phyloP scores from a whole-genome alignment of 2,888 invertebrate species.

The Patella caerulea region DNA sequence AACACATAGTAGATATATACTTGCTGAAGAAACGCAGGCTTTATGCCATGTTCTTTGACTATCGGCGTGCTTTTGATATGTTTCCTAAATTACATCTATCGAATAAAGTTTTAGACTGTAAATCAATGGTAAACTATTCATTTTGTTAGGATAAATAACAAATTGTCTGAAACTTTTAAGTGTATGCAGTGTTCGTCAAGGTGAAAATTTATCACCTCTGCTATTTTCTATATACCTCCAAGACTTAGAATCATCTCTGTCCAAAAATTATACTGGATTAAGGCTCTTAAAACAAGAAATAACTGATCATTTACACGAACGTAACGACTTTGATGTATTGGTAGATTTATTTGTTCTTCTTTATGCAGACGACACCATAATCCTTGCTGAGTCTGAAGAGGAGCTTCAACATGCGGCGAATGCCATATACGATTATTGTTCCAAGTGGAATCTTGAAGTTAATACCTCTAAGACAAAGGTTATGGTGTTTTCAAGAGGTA shows the following conservation, averaged over 20 bases:
- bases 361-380: conserved; percentile 32
- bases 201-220: not conserved
- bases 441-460: conserved; percentile 25
- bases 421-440: conserved; percentile 21
- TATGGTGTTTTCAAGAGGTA: conserved; percentile 26
- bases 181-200: conserved; percentile 4
- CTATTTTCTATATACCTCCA: not conserved
- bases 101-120: conserved; percentile 12
- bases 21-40: not conserved
- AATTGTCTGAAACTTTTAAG: not conserved
- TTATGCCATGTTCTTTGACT: conserved; percentile 14
- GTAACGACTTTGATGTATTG: not conserved
- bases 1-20: conserved; percentile 17
- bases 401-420: conserved; percentile 23
- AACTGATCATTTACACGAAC: not conserved
- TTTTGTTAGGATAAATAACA: not conserved
- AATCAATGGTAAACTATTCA: conserved; percentile 14
- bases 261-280: not conserved
- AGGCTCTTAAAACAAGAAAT: not conserved
- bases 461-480: conserved; percentile 31
- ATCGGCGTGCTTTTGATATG: conserved; percentile 19
- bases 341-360: conserved; percentile 23
- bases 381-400: conserved; percentile 20
- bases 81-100: conserved; percentile 17
- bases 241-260: not conserved